Evolutionary conservation across 2,888 invertebrate genomes (phyloP).

Genomic region (Bhutanitis thaidina): DNA sequence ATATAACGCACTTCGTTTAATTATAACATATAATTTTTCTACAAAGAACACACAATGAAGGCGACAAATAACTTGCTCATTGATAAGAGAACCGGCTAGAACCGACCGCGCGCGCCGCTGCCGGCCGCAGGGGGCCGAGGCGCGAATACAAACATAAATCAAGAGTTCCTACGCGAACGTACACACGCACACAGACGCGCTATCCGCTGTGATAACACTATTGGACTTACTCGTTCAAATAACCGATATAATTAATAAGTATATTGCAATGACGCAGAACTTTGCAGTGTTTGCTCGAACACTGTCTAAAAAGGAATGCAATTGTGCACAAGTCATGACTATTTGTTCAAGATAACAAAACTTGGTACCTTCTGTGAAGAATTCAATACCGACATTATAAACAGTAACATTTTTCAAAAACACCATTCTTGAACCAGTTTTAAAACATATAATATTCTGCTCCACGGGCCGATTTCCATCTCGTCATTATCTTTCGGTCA

Average conservation of each 20-base stretch:
- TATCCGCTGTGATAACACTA: conserved; percentile 47
- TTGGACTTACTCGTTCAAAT: conserved; percentile 38
- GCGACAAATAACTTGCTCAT: conserved; percentile 45
- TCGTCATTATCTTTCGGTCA: too few relatives aligned
- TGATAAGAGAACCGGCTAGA: conserved; percentile 66
- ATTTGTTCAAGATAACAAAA: conserved; percentile 8
- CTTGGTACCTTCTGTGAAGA: too few relatives aligned
- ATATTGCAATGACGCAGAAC: conserved; percentile 46
- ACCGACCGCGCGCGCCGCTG: conserved; percentile 52
- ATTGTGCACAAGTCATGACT: conserved; percentile 11
- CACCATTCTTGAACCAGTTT: too few relatives aligned
- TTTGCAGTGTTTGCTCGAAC: conserved; percentile 37
- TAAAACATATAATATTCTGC: too few relatives aligned
- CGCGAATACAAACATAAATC: conserved; percentile 22
- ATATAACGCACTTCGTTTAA: background rate
- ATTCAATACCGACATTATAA: too few relatives aligned
- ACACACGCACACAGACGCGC: conserved; percentile 21
- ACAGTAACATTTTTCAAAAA: too few relatives aligned
- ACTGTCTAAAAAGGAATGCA: conserved; percentile 13
- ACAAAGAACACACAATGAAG: conserved; percentile 39
- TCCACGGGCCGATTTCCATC: too few relatives aligned
- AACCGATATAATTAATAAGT: conserved; percentile 33
- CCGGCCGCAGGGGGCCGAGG: conserved; percentile 68
- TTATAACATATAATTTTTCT: conserved; percentile 7
- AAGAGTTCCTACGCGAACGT: conserved; percentile 27